Base-by-base conservation (phyloP, 2,113 vertebrate genomes). In the Gavia stellata region DNA sequence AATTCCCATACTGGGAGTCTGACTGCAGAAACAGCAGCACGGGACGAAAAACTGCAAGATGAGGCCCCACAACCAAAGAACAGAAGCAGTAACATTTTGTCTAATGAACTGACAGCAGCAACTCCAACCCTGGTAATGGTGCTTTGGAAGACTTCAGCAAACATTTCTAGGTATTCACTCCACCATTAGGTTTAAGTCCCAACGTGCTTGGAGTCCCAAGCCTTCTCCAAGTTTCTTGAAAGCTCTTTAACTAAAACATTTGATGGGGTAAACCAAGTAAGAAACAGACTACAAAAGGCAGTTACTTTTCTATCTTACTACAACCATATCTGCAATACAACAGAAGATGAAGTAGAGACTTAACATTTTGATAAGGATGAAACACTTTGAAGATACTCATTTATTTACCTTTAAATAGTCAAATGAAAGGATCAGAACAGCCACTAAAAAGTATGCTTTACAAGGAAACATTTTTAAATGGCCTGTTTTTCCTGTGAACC, bases 81-180 rank as follows among this genome's bases (percentile, higher is more conserved):
- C 13, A 77, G 17, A 31, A 65, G 63, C 34, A 77, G 29, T 9
- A 77, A 42, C 63, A 34, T 34, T 61, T n/a, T 66, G 8, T 31
- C 8, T 36, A 21, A 47, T 25, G 50, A 86, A 71, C 14, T 9
- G 33, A 50, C 25, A 70, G 56, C 62, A 53, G 75, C 28, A 40
- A 9, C 28, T 81, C 62, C 25, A 75, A 33, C 36, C 5, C 17
- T 40, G 24, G 14, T 31, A 58, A 40, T 5, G 20, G 28, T 58
- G 36, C 67, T 56, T 44, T 50, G 53, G 42, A 24, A 74, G 14
- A 36, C 62, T 81, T 25, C 55, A 85, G 49, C 24, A 40, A 77
- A 21, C n/a, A 20, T 14, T 61, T 55, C 36, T 11, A 29, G 7
- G 14, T 36, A 26, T 67, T 75, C 0, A 0, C 12, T 75, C 42